Base-by-base conservation (phyloP, 2,797 vertebrate species). In the Synanceia verrucosa region DNA sequence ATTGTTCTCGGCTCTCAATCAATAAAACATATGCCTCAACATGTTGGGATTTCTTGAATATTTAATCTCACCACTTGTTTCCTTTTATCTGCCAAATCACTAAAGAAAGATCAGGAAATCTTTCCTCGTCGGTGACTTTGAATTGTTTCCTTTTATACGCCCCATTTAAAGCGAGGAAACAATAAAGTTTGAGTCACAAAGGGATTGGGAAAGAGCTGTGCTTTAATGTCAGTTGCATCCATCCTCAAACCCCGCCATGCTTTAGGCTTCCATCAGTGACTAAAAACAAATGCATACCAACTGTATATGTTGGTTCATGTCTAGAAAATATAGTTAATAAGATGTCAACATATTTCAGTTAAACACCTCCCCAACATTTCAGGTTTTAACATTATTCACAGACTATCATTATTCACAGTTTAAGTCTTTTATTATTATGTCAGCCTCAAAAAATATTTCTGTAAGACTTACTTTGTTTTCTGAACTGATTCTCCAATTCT, bases 11-110 rank as follows among this genome's bases (percentile, higher is more conserved):
- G 67, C 55, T 82, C 78, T 67, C 82, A 79, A 92, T 94, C 92
- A 94, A 94, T 94, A 94, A 94, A 94, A 93, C 90, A 94, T 94
- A 67, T 43, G 82, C 84, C 76, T 79, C 47, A 31, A 65, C 82
- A 47, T 87, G 84, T 84, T 70, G 59, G 84, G 53, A 56, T 73
- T 87, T 85, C 50, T 28, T 94, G 87, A 94, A 94, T 94, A 92
- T 93, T 94, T 94, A 83, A 95, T 92, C 78, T 29, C 50, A 31
- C 76, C 50, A 46, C 87, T 90, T 89, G 83, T 92, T 92, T 92
- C 78, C 85, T 88, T 94, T 93, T 88, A 91, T 94, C 90, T 84
- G 48, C 69, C 70, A 61, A 68, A 79, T 87, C 76, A 78, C 73
- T 65, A 36, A 86, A 88, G 70, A 84, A 83, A 84, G 79, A 91